Evolutionary conservation across 2,113 vertebrate species (phyloP).

Genomic region (Australoheros scitulus): DNA sequence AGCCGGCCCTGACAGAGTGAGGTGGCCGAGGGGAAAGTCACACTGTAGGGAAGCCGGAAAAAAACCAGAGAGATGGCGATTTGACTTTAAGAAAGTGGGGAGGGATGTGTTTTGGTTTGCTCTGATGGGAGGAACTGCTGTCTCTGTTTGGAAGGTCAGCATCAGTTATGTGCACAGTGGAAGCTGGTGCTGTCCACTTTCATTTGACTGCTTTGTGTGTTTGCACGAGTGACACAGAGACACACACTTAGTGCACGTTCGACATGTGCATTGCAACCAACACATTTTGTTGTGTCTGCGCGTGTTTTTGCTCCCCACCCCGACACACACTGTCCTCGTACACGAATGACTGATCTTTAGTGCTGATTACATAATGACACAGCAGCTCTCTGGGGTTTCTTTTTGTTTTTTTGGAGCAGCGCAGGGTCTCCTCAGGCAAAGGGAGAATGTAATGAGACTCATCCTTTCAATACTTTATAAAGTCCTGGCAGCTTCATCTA

Average conservation of each 20-base stretch:
- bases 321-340: constrained; percentile 39
- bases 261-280: neutral
- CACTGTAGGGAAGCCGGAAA: constrained; percentile 3
- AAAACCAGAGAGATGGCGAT: fast-evolving
- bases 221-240: neutral
- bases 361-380: constrained; percentile 60
- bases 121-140: constrained; percentile 2
- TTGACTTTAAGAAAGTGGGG: constrained; percentile 4
- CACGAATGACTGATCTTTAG: constrained; percentile 55
- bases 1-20: constrained; percentile 41
- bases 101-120: constrained; percentile 12
- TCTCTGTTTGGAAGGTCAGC: constrained; percentile 42
- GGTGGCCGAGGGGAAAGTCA: constrained; percentile 63
- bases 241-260: neutral
- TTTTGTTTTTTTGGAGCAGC: constrained; percentile 9
- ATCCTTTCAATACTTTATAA: constrained; percentile 59
- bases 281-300: neutral
- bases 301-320: constrained; percentile 12
- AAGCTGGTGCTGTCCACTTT: constrained; percentile 3
- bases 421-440: constrained; percentile 34
- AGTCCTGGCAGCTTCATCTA: constrained; percentile 21
- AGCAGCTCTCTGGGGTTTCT: constrained; percentile 51
- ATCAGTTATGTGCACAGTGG: constrained; percentile 7
- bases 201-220: neutral
- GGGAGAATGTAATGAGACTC: constrained; percentile 35